phyloP scores from a whole-genome alignment of 1,140 invertebrate genomes.

The Conopomorpha cramerella region DNA sequence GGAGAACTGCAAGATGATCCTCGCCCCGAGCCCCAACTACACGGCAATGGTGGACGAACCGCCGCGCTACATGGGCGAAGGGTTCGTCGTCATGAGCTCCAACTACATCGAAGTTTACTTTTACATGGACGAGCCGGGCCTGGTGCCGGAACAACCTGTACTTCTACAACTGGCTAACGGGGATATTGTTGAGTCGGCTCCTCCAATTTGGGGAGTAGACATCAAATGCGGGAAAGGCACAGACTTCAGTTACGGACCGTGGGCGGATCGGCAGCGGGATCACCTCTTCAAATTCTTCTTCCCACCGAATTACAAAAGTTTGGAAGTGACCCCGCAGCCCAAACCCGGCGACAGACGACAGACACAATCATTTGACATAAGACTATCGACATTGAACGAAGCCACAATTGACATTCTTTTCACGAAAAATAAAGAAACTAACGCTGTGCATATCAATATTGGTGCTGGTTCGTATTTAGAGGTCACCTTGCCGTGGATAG shows the following conservation, averaged over 20 bases:
- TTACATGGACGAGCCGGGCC: constrained; percentile 92
- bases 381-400: constrained; percentile 87
- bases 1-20: constrained; percentile 93
- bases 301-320: constrained; percentile 83
- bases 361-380: constrained; percentile 91
- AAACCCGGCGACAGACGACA: constrained; percentile 85
- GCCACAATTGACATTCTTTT: constrained; percentile 95
- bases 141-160: constrained; percentile 89
- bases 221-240: constrained; percentile 96
- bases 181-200: constrained; percentile 88
- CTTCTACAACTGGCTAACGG: constrained; percentile 89
- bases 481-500: constrained; percentile 93
- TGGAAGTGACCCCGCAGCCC: constrained; percentile 76
- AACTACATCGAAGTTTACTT: constrained; percentile 95
- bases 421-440: constrained; percentile 95
- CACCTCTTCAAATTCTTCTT: constrained; percentile 96
- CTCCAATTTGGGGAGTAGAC: constrained; percentile 93
- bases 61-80: constrained; percentile 96
- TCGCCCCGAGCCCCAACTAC: constrained; percentile 93
- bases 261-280: constrained; percentile 96
- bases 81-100: constrained; percentile 95
- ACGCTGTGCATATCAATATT: constrained; percentile 93
- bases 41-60: constrained; percentile 93
- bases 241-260: constrained; percentile 97
- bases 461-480: constrained; percentile 93